Base-by-base conservation (phyloP, 2,888 invertebrate species). In the Drosophila flavopinicola region DNA sequence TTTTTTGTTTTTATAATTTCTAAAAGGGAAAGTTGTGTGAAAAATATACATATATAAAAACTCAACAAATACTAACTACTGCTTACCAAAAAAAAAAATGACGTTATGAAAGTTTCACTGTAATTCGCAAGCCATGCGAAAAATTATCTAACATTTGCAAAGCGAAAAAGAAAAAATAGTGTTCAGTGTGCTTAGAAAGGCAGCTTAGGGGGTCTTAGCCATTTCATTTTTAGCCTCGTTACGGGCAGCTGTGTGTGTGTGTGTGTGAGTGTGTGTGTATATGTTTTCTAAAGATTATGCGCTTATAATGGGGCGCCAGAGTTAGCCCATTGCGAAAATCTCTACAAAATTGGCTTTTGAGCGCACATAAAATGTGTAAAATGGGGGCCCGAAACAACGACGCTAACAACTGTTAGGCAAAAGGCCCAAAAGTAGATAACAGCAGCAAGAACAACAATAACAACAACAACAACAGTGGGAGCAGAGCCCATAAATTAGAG, bases 321-420 rank as follows among this genome's bases (percentile, higher is more conserved):
- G 85, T 79, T 83, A 52, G 66, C 44, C 70, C 61, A 56, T 58
- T 71, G 38, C 53, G 67, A 76, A 82, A 82, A 82, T 82, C 82
- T 83, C 85, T 83, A 83, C 85, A 63, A 83, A 85, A 83, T 85
- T 83, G 85, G 83, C 85, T 83, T 83, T 83, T 85, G 83, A 83
- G 85, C 79, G 78, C 75, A 83, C 83, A 82, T 82, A 82, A 82
- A 82, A 82, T 82, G 80, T 71, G 83, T 75, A 67, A 85, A 74
- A 66, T 71, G 68, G 82, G 70, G 2, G n/a, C n/a, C 37, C 38
- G 39, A 38, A 45, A 41, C 32, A 51, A 42, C 67, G 79, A 66
- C 61, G 66, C 69, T 80, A 69, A 80, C 75, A 78, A 67, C 85
- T 75, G 79, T 66, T 72, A 78, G 77, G 69, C 78, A 59, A 72